phyloP scores from a whole-genome alignment of 2,797 vertebrate species.

The Danio kyathit region DNA sequence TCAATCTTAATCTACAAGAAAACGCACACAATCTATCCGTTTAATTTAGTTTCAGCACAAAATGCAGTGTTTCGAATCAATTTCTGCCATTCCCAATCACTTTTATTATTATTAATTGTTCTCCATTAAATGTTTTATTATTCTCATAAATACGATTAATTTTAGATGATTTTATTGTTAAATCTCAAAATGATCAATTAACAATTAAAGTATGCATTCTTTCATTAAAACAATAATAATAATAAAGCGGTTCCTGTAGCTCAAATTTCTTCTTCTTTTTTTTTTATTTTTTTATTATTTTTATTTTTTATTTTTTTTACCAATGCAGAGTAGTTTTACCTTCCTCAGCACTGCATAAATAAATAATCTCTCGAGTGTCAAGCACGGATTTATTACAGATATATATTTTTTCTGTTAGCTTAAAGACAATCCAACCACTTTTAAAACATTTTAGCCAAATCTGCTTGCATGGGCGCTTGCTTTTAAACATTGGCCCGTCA shows the following conservation, averaged over 20 bases:
- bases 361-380: background rate
- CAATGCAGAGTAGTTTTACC: background rate
- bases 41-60: background rate
- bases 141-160: background rate
- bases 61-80: background rate
- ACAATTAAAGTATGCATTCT: background rate
- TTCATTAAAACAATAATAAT: background rate
- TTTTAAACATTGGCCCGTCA: background rate
- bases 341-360: background rate
- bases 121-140: background rate
- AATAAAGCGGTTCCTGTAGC: background rate
- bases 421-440: background rate
- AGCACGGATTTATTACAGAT: background rate
- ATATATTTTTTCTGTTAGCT: background rate
- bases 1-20: background rate
- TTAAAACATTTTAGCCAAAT: background rate
- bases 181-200: background rate
- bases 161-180: background rate
- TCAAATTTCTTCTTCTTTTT: background rate
- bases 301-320: background rate
- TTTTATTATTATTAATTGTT: background rate
- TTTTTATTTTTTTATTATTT: no score
- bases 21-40: background rate
- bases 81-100: background rate
- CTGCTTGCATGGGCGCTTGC: background rate